phyloP scores from a whole-genome alignment of 2,113 vertebrate genomes.

The Ascaphus truei region DNA sequence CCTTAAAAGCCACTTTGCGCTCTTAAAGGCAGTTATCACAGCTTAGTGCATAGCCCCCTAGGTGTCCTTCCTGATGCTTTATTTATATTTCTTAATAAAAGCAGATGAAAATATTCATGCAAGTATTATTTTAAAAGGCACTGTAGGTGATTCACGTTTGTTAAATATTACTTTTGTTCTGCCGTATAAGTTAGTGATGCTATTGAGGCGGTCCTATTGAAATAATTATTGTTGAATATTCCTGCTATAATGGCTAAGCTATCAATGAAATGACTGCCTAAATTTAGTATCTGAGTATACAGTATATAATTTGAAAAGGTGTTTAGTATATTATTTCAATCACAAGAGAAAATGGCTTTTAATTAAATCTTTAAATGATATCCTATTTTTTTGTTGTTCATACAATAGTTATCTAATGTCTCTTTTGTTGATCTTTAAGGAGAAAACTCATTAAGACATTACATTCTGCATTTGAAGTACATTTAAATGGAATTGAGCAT shows the following conservation, averaged over 20 bases:
- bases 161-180: no score
- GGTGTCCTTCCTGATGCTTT: no score
- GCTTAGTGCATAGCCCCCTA: no score
- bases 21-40: no score
- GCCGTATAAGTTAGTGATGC: no score
- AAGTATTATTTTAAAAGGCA: no score
- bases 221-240: conserved; percentile 3
- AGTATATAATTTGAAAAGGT: no score
- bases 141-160: no score
- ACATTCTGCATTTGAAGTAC: background rate
- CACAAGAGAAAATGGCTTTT: conserved; percentile 1
- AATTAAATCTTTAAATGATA: background rate
- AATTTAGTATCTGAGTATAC: background rate
- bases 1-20: no score
- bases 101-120: no score
- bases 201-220: conserved; percentile 7
- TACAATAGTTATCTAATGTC: background rate
- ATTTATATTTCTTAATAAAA: no score
- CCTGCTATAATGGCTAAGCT: background rate
- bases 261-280: background rate
- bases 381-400: background rate
- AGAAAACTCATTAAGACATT: background rate
- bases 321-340: conserved; percentile 1
- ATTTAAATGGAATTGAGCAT: background rate
- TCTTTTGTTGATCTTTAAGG: background rate